Evolutionary conservation across 2,113 vertebrate genomes (phyloP).

Genomic region (Glareola pratincola): DNA sequence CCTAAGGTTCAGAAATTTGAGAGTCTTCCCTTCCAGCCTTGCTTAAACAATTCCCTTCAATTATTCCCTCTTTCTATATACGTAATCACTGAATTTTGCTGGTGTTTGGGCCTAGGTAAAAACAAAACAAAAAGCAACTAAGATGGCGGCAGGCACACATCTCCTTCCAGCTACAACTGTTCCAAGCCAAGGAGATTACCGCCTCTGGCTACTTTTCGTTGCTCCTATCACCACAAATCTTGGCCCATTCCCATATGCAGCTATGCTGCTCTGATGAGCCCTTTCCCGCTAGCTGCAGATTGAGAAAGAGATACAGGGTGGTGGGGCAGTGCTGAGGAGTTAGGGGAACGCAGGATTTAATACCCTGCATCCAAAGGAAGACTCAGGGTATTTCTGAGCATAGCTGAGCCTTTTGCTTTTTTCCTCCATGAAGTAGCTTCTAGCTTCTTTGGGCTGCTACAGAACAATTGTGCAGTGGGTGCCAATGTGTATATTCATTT

Average conservation of each 20-base stretch:
- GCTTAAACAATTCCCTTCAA: neutral
- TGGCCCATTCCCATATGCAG: neutral
- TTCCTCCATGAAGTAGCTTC: neutral
- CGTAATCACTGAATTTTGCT: neutral
- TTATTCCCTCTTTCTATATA: neutral
- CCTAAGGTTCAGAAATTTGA: neutral
- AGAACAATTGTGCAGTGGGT: neutral
- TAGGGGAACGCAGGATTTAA: neutral
- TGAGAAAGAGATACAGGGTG: neutral
- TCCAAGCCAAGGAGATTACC: neutral
- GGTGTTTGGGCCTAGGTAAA: neutral
- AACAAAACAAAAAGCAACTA: neutral
- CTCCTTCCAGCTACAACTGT: neutral
- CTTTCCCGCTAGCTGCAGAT: neutral
- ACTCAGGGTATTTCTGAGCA: neutral
- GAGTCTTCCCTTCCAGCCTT: neutral
- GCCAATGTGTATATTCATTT: neutral
- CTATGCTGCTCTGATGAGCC: neutral
- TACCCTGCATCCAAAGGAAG: neutral
- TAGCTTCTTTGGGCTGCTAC: neutral
- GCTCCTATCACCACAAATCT: neutral
- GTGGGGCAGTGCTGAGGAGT: neutral
- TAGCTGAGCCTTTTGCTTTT: neutral
- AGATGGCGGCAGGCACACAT: neutral
- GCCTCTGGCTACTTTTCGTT: neutral